Conservation (phyloP, 53 echinoderm and acorn worm genomes). For the Luidia sarsii region DNA sequence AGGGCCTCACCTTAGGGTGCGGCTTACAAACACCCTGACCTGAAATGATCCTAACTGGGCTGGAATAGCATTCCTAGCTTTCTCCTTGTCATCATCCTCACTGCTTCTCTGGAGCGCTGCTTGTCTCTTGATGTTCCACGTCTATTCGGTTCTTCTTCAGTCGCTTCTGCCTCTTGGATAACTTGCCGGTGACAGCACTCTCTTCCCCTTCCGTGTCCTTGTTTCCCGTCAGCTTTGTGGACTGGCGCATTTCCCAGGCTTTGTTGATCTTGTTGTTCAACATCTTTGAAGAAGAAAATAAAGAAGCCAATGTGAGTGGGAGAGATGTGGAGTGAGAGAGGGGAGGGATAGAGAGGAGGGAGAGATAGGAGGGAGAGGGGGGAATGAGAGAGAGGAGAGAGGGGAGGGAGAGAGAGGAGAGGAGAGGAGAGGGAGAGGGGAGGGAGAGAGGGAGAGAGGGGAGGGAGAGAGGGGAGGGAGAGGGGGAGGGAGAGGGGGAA, state of each 20-base stretch:
- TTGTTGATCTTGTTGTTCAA: constrained; percentile 27
- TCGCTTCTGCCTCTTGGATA: constrained; percentile 15
- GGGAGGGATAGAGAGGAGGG: neutral
- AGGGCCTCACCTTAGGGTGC: neutral
- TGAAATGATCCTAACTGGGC: neutral
- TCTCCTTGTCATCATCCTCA: constrained; percentile 3
- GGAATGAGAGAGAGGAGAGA: neutral
- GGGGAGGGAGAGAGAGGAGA: neutral
- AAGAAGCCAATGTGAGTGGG: neutral
- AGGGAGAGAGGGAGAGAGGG: too few species aligned
- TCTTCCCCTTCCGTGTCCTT: neutral
- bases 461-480: too few species aligned
- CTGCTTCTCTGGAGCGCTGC: neutral
- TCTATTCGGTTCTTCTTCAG: constrained; percentile 23
- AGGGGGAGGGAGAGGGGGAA: too few species aligned
- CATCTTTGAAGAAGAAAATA: neutral
- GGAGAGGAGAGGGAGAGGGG: too few species aligned
- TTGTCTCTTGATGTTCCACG: neutral
- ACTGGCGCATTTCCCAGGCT: constrained; percentile 3
- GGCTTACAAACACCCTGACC: neutral
- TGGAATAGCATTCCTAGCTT: neutral
- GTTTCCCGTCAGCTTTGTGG: neutral
- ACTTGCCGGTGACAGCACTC: too few species aligned
- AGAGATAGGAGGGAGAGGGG: neutral
- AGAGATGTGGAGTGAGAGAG: neutral